These are phyloP conservation scores for Xiphophorus birchmanni DNA, from an alignment of 2,797 vertebrate species.

Conservation along the genomic window DNA sequence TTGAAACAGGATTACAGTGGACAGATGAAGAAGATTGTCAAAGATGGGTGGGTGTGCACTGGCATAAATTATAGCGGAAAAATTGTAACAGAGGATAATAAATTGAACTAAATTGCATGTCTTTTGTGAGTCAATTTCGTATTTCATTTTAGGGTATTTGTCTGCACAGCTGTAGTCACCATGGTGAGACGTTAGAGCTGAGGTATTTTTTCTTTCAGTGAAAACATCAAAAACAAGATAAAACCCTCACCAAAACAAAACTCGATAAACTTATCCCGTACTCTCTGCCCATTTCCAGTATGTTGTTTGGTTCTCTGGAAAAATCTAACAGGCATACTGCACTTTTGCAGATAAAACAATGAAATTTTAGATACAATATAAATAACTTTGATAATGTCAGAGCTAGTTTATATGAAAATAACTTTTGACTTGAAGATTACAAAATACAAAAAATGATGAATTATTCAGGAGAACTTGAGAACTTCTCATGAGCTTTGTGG, in stretches of 20 bases:
- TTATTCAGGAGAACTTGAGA: background rate
- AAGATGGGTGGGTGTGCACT: conserved; percentile 1
- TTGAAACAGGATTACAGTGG: background rate
- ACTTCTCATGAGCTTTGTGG: background rate
- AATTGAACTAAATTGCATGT: background rate
- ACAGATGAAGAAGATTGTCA: conserved; percentile 5
- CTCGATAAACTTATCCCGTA: background rate
- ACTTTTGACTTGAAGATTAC: background rate
- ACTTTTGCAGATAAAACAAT: background rate
- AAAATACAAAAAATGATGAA: background rate
- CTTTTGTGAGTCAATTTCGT: background rate
- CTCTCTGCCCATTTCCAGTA: background rate
- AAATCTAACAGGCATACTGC: background rate
- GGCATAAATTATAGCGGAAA: conserved; percentile 2
- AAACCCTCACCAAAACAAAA: background rate
- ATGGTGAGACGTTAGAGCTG: background rate
- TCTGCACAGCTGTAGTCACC: background rate
- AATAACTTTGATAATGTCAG: background rate
- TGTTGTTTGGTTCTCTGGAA: background rate
- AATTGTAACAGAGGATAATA: background rate
- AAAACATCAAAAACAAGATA: background rate
- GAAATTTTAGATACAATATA: background rate
- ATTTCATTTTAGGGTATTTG: background rate
- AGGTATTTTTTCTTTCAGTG: background rate
- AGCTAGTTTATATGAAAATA: background rate